Base-by-base conservation (phyloP, 2,888 invertebrate species). In the Sminthurinus aureus region DNA sequence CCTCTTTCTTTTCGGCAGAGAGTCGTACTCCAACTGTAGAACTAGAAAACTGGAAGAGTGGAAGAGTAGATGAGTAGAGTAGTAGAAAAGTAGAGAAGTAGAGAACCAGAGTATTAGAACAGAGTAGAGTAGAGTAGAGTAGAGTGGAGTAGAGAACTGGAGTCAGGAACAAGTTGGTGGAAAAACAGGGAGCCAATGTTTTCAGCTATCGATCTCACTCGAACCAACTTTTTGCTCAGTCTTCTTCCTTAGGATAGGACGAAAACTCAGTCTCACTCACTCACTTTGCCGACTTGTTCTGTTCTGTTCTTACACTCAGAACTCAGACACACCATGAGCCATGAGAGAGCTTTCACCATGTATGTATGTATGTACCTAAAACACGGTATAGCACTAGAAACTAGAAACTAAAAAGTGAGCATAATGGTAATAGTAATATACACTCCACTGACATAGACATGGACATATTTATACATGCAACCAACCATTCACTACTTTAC, bases 161-260 rank as follows among this genome's bases (percentile, higher is more conserved):
- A 22, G 24, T 71, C 71, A 26, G 71, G 24, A 71, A 71, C 71
- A 71, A 71, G 71, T 71, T 71, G 71, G 71, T 71, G 71, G 71
- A 58, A 77, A 84, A 79, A 74, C 79, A 84, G 81, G 75, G 66
- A 82, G 79, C 82, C 81, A 79, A 82, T 83, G 83, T 83, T 84
- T 80, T 80, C 67, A 84, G 84, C 84, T 83, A 84, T 84, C 84
- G 84, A 84, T 84, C 84, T 82, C 26, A n/a, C 13, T 38, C 38
- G n/a, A 38, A 38, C 71, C 69, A 79, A 69, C 66, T 79, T 22
- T 15, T 12, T 58, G 20, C 22, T 26, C 38, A 24, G 38, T 73
- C 24, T 38, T 38, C 69, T 69, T 11, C 69, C 24, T 73, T 73
- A 22, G 22, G 15, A 24, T 24, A 73, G 15, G 38, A 24, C 73